Evolutionary conservation across 2,888 invertebrate species (phyloP).

Genomic region (Limnephilus auricula): DNA sequence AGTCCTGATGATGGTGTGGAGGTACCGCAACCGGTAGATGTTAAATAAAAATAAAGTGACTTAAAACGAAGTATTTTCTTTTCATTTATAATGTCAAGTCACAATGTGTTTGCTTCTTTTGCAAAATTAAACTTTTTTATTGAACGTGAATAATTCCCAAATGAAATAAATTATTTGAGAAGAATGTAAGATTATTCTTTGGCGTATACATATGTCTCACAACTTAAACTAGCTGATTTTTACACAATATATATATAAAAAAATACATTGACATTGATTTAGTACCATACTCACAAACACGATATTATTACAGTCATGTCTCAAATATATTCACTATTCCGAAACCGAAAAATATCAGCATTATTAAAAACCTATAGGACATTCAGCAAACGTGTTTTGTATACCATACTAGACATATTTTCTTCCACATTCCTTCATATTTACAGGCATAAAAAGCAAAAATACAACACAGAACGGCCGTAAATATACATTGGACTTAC

Average conservation of each 20-base stretch:
- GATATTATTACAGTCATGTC: neutral
- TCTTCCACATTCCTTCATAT: constrained; percentile 23
- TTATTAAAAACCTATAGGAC: constrained; percentile 7
- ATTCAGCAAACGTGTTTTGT: constrained; percentile 17
- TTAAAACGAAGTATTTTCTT: no score
- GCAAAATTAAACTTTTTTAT: no score
- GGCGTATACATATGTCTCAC: no score
- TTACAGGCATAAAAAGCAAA: constrained; percentile 17
- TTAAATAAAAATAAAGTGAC: no score
- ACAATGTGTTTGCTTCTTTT: no score
- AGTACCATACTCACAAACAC: neutral
- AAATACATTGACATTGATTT: neutral
- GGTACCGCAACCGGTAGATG: no score
- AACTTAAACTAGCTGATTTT: neutral
- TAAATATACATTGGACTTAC: constrained; percentile 37
- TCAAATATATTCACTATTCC: neutral
- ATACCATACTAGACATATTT: constrained; percentile 24
- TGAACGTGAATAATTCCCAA: neutral
- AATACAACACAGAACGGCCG: constrained; percentile 18
- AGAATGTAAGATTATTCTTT: neutral
- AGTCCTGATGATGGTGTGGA: no score
- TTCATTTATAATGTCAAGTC: no score
- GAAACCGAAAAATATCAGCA: neutral
- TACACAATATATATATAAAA: neutral
- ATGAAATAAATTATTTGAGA: neutral